Evolutionary conservation across 2,797 vertebrate species (phyloP).

Genomic region (Myotis myotis): DNA sequence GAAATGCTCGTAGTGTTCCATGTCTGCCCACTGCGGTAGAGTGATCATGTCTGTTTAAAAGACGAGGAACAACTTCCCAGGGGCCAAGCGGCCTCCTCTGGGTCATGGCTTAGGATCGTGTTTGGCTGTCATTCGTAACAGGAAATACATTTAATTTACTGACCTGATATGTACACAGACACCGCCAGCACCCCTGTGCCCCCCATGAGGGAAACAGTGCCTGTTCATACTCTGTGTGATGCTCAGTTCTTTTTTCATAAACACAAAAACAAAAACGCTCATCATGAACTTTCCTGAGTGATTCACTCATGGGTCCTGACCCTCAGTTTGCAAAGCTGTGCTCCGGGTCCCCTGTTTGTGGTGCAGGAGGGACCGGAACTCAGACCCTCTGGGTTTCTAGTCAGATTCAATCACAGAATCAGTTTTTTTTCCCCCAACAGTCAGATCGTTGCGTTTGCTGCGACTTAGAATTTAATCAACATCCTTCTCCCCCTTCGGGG

Average conservation of each 20-base stretch:
- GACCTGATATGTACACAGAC: neutral
- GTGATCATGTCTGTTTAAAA: neutral
- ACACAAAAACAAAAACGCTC: neutral
- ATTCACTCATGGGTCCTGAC: neutral
- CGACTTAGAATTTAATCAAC: neutral
- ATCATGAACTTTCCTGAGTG: neutral
- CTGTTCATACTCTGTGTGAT: neutral
- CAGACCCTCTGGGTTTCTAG: neutral
- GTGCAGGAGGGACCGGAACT: neutral
- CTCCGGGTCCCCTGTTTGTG: neutral
- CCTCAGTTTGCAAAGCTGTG: neutral
- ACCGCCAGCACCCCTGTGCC: neutral
- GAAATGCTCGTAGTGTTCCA: neutral
- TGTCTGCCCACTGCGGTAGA: neutral
- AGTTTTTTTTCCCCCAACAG: neutral
- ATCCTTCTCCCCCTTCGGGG: neutral
- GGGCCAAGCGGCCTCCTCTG: neutral
- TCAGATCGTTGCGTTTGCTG: neutral
- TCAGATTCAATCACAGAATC: neutral
- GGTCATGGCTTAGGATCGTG: neutral
- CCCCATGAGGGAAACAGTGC: neutral
- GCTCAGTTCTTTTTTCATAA: neutral
- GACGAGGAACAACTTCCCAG: neutral
- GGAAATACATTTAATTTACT: constrained; percentile 43
- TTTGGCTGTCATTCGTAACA: neutral